Base-by-base conservation (phyloP, 2,797 vertebrate genomes). In the Todus mexicanus region DNA sequence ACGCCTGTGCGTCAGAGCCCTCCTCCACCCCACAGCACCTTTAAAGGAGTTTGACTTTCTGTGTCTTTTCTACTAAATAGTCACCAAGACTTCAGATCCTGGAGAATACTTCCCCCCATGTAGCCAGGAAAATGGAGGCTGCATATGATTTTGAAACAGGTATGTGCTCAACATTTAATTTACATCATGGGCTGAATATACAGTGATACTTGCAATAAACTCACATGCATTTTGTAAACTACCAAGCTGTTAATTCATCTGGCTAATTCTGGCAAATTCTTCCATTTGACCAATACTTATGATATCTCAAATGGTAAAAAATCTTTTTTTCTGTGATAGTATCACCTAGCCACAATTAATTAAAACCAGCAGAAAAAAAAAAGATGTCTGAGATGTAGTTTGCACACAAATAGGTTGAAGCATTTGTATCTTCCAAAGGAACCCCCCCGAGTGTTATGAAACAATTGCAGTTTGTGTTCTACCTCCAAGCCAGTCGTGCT, bases 111-210 rank as follows among this genome's bases (percentile, higher is more conserved):
- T 79, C 47, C 69, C 53, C 61, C 78, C 27, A 12, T 4, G 14
- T 19, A 59, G 66, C 33, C 74, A 90, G 27, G 38, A 63, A 95
- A 90, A 83, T 2, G 12, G 57, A 89, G 65, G 38, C 16, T 66
- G 69, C 47, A 63, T 74, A 93, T 87, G 37, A 45, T 40, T 94
- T 93, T 91, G 51, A 93, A 93, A 64, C 16, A 87, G 27, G 56
- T 26, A 42, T 25, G 23, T 43, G 50, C n/a, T 84, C 87, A 76
- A 19, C 63, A 57, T 47, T 57, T 70, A 59, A 60, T 47, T 57
- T 72, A 61, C 47, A 70, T 37, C 84, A 47, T 12, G 35, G 47
- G 22, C 76, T 95, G 89, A 87, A 94, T 31, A 65, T 70, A 72
- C 57, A 45, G 21, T 23, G 48, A 59, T 74, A 65, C 83, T 60